Evolutionary conservation across 2,888 invertebrate genomes (phyloP).

Genomic region (Vesta saturnalis): DNA sequence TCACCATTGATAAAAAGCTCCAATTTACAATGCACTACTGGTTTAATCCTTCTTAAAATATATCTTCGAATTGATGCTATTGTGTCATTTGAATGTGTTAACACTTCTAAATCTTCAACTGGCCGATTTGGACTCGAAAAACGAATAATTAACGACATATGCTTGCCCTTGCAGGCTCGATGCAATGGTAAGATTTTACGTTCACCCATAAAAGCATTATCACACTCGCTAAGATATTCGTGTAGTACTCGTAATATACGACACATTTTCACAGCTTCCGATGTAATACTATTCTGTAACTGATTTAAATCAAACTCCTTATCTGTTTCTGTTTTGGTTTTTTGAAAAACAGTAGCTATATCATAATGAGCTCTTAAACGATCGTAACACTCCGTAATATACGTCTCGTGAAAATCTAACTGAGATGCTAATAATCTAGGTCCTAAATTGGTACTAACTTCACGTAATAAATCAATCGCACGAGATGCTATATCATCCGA

Average conservation of each 20-base stretch:
- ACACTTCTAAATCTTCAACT: conserved; percentile 91
- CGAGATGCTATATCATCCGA: conserved; percentile 93
- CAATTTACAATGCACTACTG: conserved; percentile 82
- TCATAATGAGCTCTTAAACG: conserved; percentile 87
- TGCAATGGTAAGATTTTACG: conserved; percentile 89
- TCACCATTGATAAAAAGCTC: conserved; percentile 93
- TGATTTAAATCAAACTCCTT: conserved; percentile 63
- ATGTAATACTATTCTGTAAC: conserved; percentile 64
- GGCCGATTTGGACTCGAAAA: conserved; percentile 84
- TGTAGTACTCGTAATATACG: conserved; percentile 93
- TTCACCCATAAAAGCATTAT: conserved; percentile 87
- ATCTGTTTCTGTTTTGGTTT: conserved; percentile 63
- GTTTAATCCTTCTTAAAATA: conserved; percentile 73
- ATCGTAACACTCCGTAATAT: conserved; percentile 92
- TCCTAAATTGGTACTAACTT: conserved; percentile 93
- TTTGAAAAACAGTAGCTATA: conserved; percentile 75
- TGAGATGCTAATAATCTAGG: conserved; percentile 82
- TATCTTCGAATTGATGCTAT: conserved; percentile 84
- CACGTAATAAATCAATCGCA: conserved; percentile 90
- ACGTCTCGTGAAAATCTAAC: conserved; percentile 89
- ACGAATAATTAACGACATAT: conserved; percentile 85
- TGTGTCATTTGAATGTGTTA: conserved; percentile 95
- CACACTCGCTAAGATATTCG: conserved; percentile 96
- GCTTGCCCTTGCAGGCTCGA: conserved; percentile 90
- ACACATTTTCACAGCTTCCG: conserved; percentile 87